Evolutionary conservation across 1,140 invertebrate genomes (phyloP), one percentile per base, ranked within the genome.

Genomic region (Zaprionus nigranus): DNA sequence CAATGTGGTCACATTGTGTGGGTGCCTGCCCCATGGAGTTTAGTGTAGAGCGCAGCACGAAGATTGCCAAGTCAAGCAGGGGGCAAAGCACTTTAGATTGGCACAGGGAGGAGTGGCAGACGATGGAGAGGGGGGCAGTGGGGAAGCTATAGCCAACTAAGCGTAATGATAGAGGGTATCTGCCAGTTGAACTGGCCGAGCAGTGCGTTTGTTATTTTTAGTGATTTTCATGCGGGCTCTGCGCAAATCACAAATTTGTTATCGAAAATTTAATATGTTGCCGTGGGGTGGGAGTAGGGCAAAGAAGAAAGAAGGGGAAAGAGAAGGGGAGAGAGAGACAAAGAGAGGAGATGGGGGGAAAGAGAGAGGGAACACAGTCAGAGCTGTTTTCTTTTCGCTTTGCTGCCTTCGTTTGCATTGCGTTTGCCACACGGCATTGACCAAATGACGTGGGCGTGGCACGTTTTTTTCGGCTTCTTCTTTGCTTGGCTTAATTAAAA

Each of bases 401-500:
- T 51, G 56, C 43, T 61, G 7, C 17, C 62, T 62, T 58, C 67
- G 54, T 64, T 56, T 65, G 54, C 68, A 72, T 72, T 64, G 62
- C 28, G 54, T 36, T 82, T 67, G 54, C 64, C 57, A 59, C 81
- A 80, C 46, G 54, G 28, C 38, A 63, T 54, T 65, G 40, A 58
- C 61, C 61, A 40, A 28, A 36, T 63, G 61, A 49, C 57, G 57
- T 68, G 79, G 56, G 78, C 59, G 78, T 66, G 53, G 53, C 36
- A 17, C 7, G n/a, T 67, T n/a, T 12, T 57, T 12, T 59, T 58
- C n/a, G 26, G 38, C 40, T 46, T 58, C 26, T 34, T 34, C 54
- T 59, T 59, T 67, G 65, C 34, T 58, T 38, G 40, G 70, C 38
- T 67, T 73, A 67, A 73, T 73, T 73, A 66, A 73, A 73, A 73